Evolutionary conservation across 2,797 vertebrate genomes (phyloP).

Genomic region (Sebastes jordani): DNA sequence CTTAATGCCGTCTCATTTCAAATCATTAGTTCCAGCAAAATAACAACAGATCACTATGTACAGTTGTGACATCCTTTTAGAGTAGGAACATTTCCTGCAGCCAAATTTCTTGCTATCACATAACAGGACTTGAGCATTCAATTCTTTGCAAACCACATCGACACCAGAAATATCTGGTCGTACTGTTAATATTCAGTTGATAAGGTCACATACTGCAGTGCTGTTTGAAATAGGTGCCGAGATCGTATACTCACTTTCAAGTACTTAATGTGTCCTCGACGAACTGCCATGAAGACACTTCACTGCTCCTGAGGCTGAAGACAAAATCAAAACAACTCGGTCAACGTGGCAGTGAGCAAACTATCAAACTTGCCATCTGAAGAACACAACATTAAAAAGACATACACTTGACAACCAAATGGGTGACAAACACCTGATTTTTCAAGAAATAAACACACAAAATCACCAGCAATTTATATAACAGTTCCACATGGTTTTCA

Average conservation of each 20-base stretch:
- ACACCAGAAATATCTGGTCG: background rate
- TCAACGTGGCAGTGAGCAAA: background rate
- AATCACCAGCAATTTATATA: background rate
- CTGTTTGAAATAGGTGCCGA: background rate
- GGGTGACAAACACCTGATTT: background rate
- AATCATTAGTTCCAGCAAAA: background rate
- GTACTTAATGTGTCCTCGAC: slow-evolving; percentile 87
- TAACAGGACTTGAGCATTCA: background rate
- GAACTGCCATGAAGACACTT: slow-evolving; percentile 89
- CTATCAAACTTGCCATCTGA: background rate
- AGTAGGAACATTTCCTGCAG: background rate
- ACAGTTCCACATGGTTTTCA: background rate
- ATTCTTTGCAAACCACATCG: background rate
- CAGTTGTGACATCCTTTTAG: background rate
- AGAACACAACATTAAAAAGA: background rate
- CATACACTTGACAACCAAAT: background rate
- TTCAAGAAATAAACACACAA: background rate
- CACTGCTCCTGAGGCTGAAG: slow-evolving; percentile 83
- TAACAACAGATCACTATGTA: background rate
- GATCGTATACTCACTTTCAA: slow-evolving; percentile 83
- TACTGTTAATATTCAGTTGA: background rate
- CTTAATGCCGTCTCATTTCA: background rate
- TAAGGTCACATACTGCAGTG: background rate
- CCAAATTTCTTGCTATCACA: background rate
- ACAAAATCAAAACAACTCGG: slow-evolving; percentile 46